Evolutionary conservation across 2,888 invertebrate species (phyloP).

Genomic region (Campaea margaritaria): DNA sequence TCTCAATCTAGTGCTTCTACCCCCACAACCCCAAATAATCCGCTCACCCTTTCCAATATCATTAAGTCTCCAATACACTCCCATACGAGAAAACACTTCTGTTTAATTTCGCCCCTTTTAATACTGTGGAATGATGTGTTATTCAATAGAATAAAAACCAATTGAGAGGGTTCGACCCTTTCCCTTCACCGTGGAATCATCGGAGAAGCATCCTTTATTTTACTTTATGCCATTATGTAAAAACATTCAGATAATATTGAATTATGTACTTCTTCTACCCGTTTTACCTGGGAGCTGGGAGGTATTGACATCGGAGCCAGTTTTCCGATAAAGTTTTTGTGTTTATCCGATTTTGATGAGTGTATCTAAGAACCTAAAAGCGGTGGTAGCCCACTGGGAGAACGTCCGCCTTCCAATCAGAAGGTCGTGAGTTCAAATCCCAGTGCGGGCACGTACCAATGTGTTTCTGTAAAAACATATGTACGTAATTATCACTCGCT

Average conservation of each 20-base stretch:
- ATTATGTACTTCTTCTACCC: conserved; percentile 36
- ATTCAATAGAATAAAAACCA: conserved; percentile 40
- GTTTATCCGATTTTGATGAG: not conserved
- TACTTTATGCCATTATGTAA: conserved; percentile 35
- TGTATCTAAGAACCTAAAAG: no score
- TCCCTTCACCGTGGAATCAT: conserved; percentile 16
- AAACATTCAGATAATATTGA: conserved; percentile 40
- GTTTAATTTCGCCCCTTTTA: conserved; percentile 27
- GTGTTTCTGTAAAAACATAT: no score
- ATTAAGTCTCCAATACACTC: conserved; percentile 3
- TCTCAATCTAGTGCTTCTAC: not conserved
- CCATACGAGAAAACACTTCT: conserved; percentile 5
- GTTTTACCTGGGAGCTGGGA: conserved; percentile 34
- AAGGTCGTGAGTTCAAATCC: no score
- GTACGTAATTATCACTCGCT: no score
- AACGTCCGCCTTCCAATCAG: no score
- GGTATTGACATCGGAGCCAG: conserved; percentile 20
- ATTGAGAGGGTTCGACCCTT: conserved; percentile 30
- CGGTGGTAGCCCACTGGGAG: no score
- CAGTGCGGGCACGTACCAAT: no score
- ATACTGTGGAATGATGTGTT: conserved; percentile 21
- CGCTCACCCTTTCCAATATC: conserved; percentile 13
- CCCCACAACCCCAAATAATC: conserved; percentile 19
- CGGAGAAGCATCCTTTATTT: conserved; percentile 29
- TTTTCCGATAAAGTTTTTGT: conserved; percentile 11